Conservation (phyloP, 1,140 invertebrate genomes). For the Drosophila auraria region DNA sequence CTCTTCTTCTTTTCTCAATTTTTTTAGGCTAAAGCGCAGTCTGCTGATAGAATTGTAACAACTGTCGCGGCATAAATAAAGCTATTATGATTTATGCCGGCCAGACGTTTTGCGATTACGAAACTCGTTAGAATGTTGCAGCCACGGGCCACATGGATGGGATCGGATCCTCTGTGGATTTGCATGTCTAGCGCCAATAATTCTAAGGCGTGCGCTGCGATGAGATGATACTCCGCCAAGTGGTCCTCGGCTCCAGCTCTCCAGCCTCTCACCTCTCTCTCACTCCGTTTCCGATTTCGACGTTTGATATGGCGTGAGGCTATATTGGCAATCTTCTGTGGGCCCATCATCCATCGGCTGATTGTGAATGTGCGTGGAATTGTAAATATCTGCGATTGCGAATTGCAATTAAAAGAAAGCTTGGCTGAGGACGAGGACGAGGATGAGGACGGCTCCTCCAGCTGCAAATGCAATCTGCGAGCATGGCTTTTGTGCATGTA, state of each 20-base stretch:
- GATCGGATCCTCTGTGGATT: constrained; percentile 52
- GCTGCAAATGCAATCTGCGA: constrained; percentile 65
- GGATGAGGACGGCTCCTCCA: constrained; percentile 4
- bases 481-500: constrained; percentile 79
- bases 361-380: constrained; percentile 77
- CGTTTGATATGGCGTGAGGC: constrained; percentile 76
- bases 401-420: constrained; percentile 78
- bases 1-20: constrained; percentile 8
- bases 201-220: constrained; percentile 75
- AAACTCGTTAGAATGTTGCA: constrained; percentile 60
- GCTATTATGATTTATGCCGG: constrained; percentile 78
- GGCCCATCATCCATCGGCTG: constrained; percentile 67
- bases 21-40: constrained; percentile 39
- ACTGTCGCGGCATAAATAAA: constrained; percentile 82
- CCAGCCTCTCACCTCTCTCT: constrained; percentile 16
- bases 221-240: constrained; percentile 63
- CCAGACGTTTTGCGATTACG: constrained; percentile 67
- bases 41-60: constrained; percentile 81
- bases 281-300: constrained; percentile 56
- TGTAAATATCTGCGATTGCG: constrained; percentile 59
- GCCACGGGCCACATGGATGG: constrained; percentile 15
- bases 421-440: neutral
- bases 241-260: constrained; percentile 27
- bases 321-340: constrained; percentile 61
- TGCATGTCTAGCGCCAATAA: constrained; percentile 83